These are phyloP conservation scores for Phenganax stokvisi DNA, from an alignment of 92 coral and sea anemone genomes.

Conservation along the genomic window DNA sequence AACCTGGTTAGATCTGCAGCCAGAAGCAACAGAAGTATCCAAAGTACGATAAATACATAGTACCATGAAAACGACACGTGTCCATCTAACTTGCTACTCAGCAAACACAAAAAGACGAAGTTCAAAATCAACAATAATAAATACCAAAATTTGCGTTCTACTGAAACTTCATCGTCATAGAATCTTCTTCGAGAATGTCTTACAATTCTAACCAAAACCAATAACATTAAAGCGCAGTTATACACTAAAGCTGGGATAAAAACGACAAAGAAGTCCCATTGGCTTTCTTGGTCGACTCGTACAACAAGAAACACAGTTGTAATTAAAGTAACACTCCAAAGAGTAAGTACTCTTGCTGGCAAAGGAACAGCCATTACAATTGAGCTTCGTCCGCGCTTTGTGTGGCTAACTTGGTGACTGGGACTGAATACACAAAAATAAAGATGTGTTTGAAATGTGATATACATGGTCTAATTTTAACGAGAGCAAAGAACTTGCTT, in stretches of 20 bases:
- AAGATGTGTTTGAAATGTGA: not conserved
- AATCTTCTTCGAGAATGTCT: constrained; percentile 64
- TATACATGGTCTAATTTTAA: not conserved
- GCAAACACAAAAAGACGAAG: constrained; percentile 67
- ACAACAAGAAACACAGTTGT: constrained; percentile 74
- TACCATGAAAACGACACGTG: constrained; percentile 61
- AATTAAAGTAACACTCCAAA: constrained; percentile 80
- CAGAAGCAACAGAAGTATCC: constrained; percentile 66
- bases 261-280: constrained; percentile 82
- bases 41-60: constrained; percentile 74
- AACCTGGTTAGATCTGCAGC: not conserved
- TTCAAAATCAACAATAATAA: constrained; percentile 58
- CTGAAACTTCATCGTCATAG: constrained; percentile 49
- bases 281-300: constrained; percentile 73
- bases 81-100: constrained; percentile 70
- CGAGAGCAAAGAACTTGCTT: not conserved
- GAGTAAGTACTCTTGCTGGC: constrained; percentile 54
- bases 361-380: constrained; percentile 25
- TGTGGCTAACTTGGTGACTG: not conserved
- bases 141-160: constrained; percentile 78
- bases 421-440: not conserved
- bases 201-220: constrained; percentile 55
- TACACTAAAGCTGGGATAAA: constrained; percentile 73
- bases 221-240: constrained; percentile 56
- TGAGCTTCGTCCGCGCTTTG: constrained; percentile 9